These are phyloP conservation scores for Phyllotreta cruciferae DNA, from an alignment of 2,888 invertebrate species.

Conservation along the genomic window DNA sequence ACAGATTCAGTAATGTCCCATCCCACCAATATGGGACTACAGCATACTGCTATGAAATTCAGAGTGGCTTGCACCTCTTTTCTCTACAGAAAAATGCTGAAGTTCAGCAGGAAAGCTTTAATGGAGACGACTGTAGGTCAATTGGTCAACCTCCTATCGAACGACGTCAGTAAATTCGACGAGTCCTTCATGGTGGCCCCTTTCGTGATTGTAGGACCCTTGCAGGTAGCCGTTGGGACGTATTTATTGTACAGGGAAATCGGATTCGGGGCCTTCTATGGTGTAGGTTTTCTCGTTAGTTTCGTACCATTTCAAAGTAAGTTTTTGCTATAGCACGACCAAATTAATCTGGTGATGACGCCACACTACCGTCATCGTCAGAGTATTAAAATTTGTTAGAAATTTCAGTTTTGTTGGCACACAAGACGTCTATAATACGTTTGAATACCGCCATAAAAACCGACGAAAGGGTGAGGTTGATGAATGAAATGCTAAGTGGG, in stretches of 20 bases:
- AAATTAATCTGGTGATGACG: no score
- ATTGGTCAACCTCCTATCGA: conserved; percentile 65
- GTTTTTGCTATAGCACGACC: conserved; percentile 36
- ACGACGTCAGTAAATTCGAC: conserved; percentile 82
- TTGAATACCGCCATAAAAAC: conserved; percentile 67
- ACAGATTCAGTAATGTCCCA: conserved; percentile 59
- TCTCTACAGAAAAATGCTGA: conserved; percentile 65
- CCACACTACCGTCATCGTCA: not conserved
- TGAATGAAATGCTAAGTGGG: conserved; percentile 76
- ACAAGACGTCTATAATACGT: conserved; percentile 55
- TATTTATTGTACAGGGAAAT: conserved; percentile 63
- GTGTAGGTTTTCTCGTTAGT: conserved; percentile 58
- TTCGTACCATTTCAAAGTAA: conserved; percentile 59
- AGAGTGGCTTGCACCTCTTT: conserved; percentile 80
- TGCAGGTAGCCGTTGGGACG: conserved; percentile 67
- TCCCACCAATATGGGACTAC: conserved; percentile 87
- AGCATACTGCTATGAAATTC: conserved; percentile 85
- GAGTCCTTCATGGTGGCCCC: conserved; percentile 87
- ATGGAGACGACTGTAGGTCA: conserved; percentile 66
- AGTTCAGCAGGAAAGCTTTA: conserved; percentile 60
- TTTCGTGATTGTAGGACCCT: conserved; percentile 76
- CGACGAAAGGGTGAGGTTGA: conserved; percentile 71
- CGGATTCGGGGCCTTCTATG: conserved; percentile 59
- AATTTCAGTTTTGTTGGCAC: conserved; percentile 54
- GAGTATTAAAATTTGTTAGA: not conserved